Evolutionary conservation across 2,888 invertebrate genomes (phyloP), one percentile per base, ranked within the genome.

Genomic region (Sarcophaga variegata): DNA sequence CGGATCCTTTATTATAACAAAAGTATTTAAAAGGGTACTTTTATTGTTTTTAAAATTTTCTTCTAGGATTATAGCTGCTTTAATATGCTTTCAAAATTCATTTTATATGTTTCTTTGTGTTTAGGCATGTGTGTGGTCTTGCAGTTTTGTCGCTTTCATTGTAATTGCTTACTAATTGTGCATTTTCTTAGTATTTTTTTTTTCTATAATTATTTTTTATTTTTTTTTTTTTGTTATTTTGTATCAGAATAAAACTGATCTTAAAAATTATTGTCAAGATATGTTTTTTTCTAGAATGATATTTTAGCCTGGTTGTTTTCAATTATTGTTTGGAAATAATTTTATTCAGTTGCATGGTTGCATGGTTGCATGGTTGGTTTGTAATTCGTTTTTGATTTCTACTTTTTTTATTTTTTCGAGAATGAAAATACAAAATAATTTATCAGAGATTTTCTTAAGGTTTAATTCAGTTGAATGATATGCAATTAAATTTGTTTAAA

Each of bases 231-330:
- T 77, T 72, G 2, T 37, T 67, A 47, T 5, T 81, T 66, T 83
- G 25, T 79, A 74, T 84, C 76, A 69, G 74, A 76, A 66, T 79
- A 82, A 87, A 75, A 80, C 83, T 88, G 69, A 62, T 71, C 90
- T 92, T 92, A 91, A 92, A 54, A 91, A 91, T 91, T 91, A 92
- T 91, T 90, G 90, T 92, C 91, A 91, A 93, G 93, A 93, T 93
- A 93, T 93, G 93, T 93, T 92, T 93, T 92, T 87, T 84, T 84
- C 92, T 37, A 37, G 92, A 91, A 92, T 92, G 93, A 93, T 93
- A 93, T 93, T 3, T 84, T 91, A 92, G 93, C 93, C 93, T 93
- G 93, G 93, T 93, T 93, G 90, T 90, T 88, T 87, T 81, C 80
- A 79, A 82, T 86, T 81, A 47, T 81, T 83, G 69, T 77, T 85